Conservation (phyloP, 2,113 vertebrate genomes). For the Nothobranchius kuhntae region DNA sequence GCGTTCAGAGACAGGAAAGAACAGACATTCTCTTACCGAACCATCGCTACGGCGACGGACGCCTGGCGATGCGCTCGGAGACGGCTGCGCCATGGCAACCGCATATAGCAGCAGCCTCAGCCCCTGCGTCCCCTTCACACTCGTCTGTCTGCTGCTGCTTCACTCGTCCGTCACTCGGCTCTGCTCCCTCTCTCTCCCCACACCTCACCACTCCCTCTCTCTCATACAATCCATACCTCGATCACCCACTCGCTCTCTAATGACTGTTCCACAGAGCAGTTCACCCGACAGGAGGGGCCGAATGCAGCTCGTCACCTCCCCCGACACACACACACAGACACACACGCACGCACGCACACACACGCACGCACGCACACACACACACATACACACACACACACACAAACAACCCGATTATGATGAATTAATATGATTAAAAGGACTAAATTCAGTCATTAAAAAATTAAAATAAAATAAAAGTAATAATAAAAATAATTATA, state of each 20-base stretch:
- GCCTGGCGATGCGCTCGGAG: slow-evolving; percentile 67
- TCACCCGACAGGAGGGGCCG: slow-evolving; percentile 50
- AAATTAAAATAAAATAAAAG: no score
- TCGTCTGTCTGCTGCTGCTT: slow-evolving; percentile 24
- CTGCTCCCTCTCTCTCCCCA: slow-evolving; percentile 13
- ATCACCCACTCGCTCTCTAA: slow-evolving; percentile 40
- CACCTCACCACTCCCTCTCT: background rate
- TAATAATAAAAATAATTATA: no score
- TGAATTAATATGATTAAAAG: no score
- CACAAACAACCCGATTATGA: slow-evolving; percentile 14
- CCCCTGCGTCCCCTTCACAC: slow-evolving; percentile 34
- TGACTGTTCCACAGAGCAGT: slow-evolving; percentile 52
- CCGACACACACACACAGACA: slow-evolving; percentile 26
- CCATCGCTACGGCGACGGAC: slow-evolving; percentile 80
- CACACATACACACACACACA: no score
- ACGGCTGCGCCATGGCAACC: slow-evolving; percentile 79
- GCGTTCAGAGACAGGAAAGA: slow-evolving; percentile 81
- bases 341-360: slow-evolving; percentile 25
- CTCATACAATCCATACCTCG: background rate
- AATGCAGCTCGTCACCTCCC: slow-evolving; percentile 46
- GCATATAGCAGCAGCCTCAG: slow-evolving; percentile 55
- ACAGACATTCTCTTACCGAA: slow-evolving; percentile 81
- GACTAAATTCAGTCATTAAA: no score
- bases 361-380: slow-evolving; percentile 29
- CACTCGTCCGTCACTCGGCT: background rate